Evolutionary conservation across 2,888 invertebrate genomes (phyloP), one percentile per base, ranked within the genome.

Genomic region (Apamea epomidion): DNA sequence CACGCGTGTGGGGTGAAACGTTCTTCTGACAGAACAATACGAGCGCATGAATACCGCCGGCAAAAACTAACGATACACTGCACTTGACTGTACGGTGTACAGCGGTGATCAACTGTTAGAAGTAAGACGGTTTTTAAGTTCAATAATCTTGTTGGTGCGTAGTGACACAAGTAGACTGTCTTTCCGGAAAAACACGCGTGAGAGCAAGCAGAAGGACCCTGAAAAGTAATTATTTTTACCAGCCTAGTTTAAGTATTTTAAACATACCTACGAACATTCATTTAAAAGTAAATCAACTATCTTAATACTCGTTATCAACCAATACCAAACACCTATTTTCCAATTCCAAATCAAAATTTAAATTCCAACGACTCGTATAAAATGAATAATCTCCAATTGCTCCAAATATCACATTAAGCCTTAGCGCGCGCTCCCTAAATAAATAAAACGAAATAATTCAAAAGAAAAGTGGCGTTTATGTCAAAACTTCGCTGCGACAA

Each of bases 1-100:
- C 93, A 93, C 93, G 92, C 71, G 83, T 82, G 82, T 83, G 86
- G 88, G 88, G 89, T 90, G 89, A 90, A 88, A 91, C 78, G 86
- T 83, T 87, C 85, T 88, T 78, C 76, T 88, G 92, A 92, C 93
- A 93, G 92, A 93, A 93, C 94, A 94, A 94, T 94, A 92, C 89
- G 82, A 83, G 80, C 89, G 82, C 90, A 91, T 91, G 88, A 90
- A 89, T 90, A 91, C 86, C 78, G 82, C 77, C 74, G 60, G 90
- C 88, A 92, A 92, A 93, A 94, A 93, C 89, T 85, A 73, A 83
- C 78, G 87, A 67, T 79, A 80, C 77, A 75, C 64, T 78, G 81
- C 84, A 73, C 80, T 78, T 82, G 85, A 86, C 82, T 83, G 76
- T 86, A 60, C 82, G n/a, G 45, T 32, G 81, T 51, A 76, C 83